Evolutionary conservation across 2,113 vertebrate species (phyloP).

Genomic region (Ceratotherium simum): DNA sequence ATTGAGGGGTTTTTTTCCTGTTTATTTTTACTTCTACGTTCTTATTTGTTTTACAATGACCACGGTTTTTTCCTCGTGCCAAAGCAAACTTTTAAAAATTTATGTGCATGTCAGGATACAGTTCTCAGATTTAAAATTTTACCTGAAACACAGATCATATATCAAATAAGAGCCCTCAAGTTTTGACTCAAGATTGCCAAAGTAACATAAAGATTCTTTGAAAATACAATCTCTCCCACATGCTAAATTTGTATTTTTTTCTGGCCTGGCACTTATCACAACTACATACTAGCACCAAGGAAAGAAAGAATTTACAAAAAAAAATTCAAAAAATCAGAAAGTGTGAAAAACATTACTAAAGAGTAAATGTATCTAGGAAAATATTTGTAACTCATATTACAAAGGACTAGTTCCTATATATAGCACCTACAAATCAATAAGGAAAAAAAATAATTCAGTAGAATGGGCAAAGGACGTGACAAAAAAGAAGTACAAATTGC

Average conservation of each 20-base stretch:
- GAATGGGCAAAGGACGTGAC: background rate
- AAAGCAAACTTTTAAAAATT: background rate
- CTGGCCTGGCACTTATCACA: background rate
- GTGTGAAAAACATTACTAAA: background rate
- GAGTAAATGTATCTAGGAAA: background rate
- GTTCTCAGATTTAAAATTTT: background rate
- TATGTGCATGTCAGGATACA: background rate
- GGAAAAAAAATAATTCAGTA: background rate
- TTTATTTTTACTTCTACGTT: background rate
- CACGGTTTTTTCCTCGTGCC: background rate
- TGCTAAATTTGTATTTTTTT: background rate
- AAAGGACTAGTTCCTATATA: background rate
- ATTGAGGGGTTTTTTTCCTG: background rate
- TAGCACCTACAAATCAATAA: background rate
- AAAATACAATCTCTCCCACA: background rate
- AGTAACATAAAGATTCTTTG: background rate
- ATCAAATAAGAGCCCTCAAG: background rate
- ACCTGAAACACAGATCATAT: background rate
- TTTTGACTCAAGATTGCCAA: slow-evolving; percentile 9
- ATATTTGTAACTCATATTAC: background rate
- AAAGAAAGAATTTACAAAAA: background rate
- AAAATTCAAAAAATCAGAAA: background rate
- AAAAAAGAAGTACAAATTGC: background rate
- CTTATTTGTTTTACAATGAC: background rate
- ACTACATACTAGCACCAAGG: background rate